These are phyloP conservation scores for Ceramica pisi DNA, from an alignment of 2,888 invertebrate species.

Conservation along the genomic window DNA sequence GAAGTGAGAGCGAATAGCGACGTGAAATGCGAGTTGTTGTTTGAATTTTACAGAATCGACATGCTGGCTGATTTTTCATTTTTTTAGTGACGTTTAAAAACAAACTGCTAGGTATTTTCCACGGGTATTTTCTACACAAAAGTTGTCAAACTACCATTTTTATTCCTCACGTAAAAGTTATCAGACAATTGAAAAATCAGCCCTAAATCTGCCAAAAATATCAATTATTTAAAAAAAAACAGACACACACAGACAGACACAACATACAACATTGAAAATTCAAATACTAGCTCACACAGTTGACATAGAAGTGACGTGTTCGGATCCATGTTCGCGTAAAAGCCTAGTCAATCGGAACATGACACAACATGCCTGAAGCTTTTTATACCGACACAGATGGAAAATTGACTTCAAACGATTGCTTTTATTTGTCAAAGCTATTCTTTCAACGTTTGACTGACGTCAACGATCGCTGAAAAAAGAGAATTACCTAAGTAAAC, in stretches of 20 bases:
- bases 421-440: constrained; percentile 21
- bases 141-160: no score
- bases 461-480: constrained; percentile 15
- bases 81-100: no score
- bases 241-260: not conserved
- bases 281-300: not conserved
- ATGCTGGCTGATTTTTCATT: no score
- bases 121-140: no score
- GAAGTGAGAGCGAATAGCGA: no score
- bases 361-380: constrained; percentile 29
- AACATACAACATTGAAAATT: constrained; percentile 7
- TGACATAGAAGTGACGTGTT: not conserved
- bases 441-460: constrained; percentile 8
- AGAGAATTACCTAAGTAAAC: not conserved
- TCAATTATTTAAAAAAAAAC: not conserved
- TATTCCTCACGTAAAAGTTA: no score
- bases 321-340: constrained; percentile 21
- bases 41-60: no score
- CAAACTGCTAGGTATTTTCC: no score
- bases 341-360: constrained; percentile 33
- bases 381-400: constrained; percentile 27
- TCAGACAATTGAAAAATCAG: no score
- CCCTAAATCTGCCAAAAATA: not conserved
- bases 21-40: no score
- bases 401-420: constrained; percentile 61